A percentile compares a stretch with the other conserved stretches of the same genome.
Conservation (phyloP, 1,140 invertebrate genomes). For the Cepaea nemoralis region DNA sequence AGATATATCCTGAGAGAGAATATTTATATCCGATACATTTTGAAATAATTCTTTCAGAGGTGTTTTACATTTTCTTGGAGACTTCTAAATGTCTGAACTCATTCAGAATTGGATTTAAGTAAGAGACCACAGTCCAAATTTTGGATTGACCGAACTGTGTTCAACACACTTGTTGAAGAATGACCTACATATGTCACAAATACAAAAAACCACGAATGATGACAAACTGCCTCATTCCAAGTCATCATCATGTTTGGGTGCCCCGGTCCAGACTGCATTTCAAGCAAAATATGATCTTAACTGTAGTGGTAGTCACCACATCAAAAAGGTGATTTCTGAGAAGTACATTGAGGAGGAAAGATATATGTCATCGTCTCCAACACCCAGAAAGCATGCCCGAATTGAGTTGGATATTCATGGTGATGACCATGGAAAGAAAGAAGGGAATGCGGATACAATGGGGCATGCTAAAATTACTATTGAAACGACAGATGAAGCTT, state of each 20-base stretch:
- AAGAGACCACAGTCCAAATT: no score
- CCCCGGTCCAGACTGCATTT: not conserved
- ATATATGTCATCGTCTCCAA: not conserved
- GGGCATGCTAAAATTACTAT: not conserved
- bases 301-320: not conserved
- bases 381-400: not conserved
- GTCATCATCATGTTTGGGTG: not conserved
- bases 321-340: not conserved
- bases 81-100: no score
- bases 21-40: no score
- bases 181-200: not conserved
- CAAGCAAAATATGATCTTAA: slow-evolving; percentile 5
- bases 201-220: not conserved
- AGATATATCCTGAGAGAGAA: no score
- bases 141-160: no score
- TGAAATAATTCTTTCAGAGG: no score
- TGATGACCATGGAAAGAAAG: not conserved
- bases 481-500: not conserved
- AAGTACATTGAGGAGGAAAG: not conserved
- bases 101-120: no score
- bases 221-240: not conserved
- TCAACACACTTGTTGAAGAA: not conserved
- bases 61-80: no score
- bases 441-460: not conserved
- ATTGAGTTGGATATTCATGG: not conserved